These are phyloP conservation scores for Todiramphus chloris DNA, from an alignment of 2,113 vertebrate species.

Conservation along the genomic window DNA sequence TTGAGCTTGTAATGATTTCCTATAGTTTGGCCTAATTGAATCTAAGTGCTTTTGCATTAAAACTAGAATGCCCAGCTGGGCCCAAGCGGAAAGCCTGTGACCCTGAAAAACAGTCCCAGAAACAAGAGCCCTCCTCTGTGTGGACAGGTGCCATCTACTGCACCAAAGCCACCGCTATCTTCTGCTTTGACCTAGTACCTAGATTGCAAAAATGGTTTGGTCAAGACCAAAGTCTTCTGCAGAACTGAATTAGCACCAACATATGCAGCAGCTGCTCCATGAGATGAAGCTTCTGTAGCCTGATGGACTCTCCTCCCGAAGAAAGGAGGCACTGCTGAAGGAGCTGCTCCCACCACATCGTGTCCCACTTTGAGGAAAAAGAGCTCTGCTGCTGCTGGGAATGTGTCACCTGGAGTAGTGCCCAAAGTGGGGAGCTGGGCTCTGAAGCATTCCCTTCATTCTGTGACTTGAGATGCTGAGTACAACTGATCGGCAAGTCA, in stretches of 20 bases:
- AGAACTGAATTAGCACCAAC: background rate
- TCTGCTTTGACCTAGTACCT: background rate
- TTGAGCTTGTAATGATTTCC: conserved; percentile 43
- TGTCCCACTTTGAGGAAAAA: background rate
- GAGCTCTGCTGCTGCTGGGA: background rate
- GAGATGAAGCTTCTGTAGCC: background rate
- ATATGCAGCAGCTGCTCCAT: rapidly evolving
- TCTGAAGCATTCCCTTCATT: background rate
- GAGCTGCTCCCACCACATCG: rapidly evolving
- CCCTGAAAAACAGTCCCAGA: background rate
- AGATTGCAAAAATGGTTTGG: background rate
- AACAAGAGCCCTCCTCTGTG: background rate
- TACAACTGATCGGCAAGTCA: background rate
- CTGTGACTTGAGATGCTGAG: background rate
- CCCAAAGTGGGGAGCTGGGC: rapidly evolving
- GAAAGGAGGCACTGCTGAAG: background rate
- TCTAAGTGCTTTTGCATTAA: background rate
- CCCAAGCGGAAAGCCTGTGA: background rate
- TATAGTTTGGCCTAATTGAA: conserved; percentile 45
- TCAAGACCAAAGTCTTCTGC: background rate
- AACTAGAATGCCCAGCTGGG: background rate
- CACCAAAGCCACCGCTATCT: background rate
- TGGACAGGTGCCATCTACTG: background rate
- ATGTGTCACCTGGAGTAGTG: rapidly evolving
- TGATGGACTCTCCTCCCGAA: background rate